Base-by-base conservation (phyloP, 2,113 vertebrate species). In the Eleginops maclovinus region DNA sequence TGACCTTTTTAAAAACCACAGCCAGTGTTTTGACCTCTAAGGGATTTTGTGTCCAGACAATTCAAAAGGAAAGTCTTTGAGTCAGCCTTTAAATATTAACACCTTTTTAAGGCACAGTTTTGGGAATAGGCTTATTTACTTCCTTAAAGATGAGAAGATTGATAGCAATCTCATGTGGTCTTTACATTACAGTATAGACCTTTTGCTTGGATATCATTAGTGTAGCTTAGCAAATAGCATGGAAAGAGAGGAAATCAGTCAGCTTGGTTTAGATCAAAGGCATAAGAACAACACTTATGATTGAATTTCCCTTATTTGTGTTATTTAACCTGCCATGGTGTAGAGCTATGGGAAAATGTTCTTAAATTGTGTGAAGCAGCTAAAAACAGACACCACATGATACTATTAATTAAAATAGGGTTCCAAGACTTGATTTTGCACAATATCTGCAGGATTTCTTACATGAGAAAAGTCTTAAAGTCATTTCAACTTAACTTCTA, bases 1-100 rank as follows among this genome's bases (percentile, higher is more conserved):
- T 82, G 61, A 82, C 59, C 63, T 74, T 82, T 80, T 80, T 22
- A 64, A 76, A 68, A 16, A 40, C 46, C 1, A 21, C 31, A 22
- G 13, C 8, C 21, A 36, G 7, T 1, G 12, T 50, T 72, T 69
- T 43, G 68, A 82, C 28, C 62, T 79, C 16, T 44, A 10, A 40
- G 16, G 17, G 64, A 71, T 50, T 69, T 69, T 43, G 19, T 36
- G 56, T 4, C 63, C 22, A 36, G 28, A 36, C 31, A 5, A 36
- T 28, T 10, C 15, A 68, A 12, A 11, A n/a, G 17, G 28, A 19
- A 58, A 41, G 22, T 40, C 31, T 19, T 59, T n/a, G n/a, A n/a
- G n/a, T n/a, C n/a, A n/a, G 31, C 26, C 31, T 36, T 5, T 1
- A 69, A 21, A 68, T 51, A 69, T 41, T 59, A 65, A 64, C 17